phyloP scores from a whole-genome alignment of 1,140 invertebrate genomes.

The Dufourea novaeangliae region DNA sequence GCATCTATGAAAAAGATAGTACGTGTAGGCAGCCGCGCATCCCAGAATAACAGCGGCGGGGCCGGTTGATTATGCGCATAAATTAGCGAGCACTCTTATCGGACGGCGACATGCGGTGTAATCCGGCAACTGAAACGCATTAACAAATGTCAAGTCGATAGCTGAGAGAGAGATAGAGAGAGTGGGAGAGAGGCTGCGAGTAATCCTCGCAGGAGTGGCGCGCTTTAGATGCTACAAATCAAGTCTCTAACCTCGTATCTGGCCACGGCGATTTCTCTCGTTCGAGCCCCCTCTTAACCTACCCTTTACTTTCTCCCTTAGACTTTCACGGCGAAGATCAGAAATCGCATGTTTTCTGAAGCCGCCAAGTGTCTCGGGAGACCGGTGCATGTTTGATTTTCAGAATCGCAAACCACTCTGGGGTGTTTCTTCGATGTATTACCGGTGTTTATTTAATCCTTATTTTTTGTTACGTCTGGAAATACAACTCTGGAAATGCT shows the following conservation, averaged over 20 bases:
- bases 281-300: slow-evolving; percentile 27
- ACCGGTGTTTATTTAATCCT: neutral
- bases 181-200: slow-evolving; percentile 12
- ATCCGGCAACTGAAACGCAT: slow-evolving; percentile 74
- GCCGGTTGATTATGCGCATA: slow-evolving; percentile 70
- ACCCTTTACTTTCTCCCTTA: slow-evolving; percentile 1
- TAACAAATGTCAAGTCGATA: slow-evolving; percentile 71
- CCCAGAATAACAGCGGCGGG: slow-evolving; percentile 5
- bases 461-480: too few relatives aligned
- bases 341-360: slow-evolving; percentile 36
- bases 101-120: slow-evolving; percentile 66
- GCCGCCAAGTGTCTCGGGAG: neutral
- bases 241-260: slow-evolving; percentile 67
- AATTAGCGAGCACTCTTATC: slow-evolving; percentile 72
- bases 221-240: slow-evolving; percentile 69
- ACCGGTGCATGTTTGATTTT: neutral
- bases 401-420: neutral
- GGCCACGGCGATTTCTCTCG: slow-evolving; percentile 31
- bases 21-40: slow-evolving; percentile 11
- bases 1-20: slow-evolving; percentile 20
- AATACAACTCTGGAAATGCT: too few relatives aligned
- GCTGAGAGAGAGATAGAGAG: slow-evolving; percentile 26
- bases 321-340: slow-evolving; percentile 3
- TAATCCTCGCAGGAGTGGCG: slow-evolving; percentile 63
- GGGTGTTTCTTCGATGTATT: neutral